Evolutionary conservation across 2,113 vertebrate species (phyloP).

Genomic region (Addax nasomaculatus): DNA sequence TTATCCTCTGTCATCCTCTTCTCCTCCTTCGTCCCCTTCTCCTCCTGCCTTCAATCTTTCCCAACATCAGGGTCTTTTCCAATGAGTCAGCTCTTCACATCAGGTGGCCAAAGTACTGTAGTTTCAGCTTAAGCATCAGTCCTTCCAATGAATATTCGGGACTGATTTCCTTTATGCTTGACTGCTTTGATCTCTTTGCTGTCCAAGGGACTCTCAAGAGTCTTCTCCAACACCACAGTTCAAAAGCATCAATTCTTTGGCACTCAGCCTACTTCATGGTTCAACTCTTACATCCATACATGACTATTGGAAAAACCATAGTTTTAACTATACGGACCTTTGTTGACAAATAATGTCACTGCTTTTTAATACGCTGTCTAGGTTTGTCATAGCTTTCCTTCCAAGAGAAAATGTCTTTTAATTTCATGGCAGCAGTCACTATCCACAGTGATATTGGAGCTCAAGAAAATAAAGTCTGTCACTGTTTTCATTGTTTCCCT

Average conservation of each 20-base stretch:
- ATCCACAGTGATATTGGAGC: neutral
- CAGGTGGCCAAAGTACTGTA: neutral
- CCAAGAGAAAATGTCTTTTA: neutral
- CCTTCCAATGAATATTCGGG: neutral
- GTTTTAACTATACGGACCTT: neutral
- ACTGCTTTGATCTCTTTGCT: neutral
- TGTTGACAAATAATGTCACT: neutral
- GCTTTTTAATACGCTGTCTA: neutral
- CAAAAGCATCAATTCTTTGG: neutral
- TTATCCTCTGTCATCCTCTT: neutral
- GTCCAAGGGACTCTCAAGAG: neutral
- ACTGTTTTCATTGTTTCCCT: neutral
- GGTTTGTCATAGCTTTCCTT: neutral
- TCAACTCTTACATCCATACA: neutral
- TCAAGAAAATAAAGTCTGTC: neutral
- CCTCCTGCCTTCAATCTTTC: neutral
- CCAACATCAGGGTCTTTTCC: neutral
- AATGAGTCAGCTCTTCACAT: neutral
- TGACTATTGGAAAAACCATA: neutral
- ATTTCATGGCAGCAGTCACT: neutral
- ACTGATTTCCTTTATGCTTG: neutral
- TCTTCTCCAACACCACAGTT: neutral
- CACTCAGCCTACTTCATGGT: neutral
- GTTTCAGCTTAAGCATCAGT: neutral
- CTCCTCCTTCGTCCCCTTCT: neutral